Percentiles rank a stretch among this genome's conserved stretches.
These are phyloP conservation scores for Bombus confusus DNA, from an alignment of 1,140 invertebrate species.

Conservation along the genomic window DNA sequence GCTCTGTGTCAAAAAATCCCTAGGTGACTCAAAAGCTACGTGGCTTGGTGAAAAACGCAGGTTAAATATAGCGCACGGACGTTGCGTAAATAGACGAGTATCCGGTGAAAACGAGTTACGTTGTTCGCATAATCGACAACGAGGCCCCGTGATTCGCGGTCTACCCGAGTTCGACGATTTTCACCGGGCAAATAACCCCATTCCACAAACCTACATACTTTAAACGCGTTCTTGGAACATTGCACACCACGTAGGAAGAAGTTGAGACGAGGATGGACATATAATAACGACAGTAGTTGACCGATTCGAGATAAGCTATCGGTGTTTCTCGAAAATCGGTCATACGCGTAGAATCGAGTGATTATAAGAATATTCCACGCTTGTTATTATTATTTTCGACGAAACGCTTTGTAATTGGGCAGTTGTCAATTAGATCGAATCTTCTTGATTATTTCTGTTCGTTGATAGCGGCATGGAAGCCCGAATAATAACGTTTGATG, in stretches of 20 bases:
- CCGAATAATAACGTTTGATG: neutral
- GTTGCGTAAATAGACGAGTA: slow-evolving; percentile 32
- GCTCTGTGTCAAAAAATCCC: slow-evolving; percentile 40
- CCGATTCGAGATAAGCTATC: neutral
- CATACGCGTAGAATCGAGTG: neutral
- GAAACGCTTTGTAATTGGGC: too few species aligned
- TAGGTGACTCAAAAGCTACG: slow-evolving; percentile 51
- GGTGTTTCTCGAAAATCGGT: neutral
- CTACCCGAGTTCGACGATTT: slow-evolving; percentile 17
- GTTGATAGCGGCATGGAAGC: neutral
- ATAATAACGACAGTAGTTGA: neutral
- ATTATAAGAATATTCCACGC: neutral
- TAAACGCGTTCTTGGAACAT: neutral
- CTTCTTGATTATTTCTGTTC: neutral
- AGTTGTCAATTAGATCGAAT: too few species aligned
- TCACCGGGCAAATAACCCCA: slow-evolving; percentile 9
- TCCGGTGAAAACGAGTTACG: neutral
- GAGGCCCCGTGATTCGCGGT: neutral
- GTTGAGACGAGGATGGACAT: too few species aligned
- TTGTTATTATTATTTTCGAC: neutral
- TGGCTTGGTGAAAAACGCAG: slow-evolving; percentile 25
- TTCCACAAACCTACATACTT: neutral
- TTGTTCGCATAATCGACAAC: slow-evolving; percentile 30
- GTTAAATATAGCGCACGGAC: slow-evolving; percentile 35
- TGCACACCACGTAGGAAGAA: neutral